Percentiles rank a stretch among this genome's conserved stretches.
phyloP scores from a whole-genome alignment of 2,888 invertebrate genomes.

The Eurytoma adleriae region DNA sequence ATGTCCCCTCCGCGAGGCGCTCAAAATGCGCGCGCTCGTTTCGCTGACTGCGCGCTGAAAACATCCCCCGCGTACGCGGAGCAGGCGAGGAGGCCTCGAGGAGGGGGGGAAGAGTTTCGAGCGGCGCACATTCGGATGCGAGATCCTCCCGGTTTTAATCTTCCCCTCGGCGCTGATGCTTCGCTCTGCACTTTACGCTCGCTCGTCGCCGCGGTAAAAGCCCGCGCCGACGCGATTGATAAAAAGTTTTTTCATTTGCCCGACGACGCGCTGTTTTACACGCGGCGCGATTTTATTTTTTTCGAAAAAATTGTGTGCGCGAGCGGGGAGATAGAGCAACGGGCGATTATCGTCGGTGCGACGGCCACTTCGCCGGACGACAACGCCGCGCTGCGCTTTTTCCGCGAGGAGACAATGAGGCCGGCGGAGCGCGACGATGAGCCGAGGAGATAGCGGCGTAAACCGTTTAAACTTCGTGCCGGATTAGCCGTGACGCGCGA shows the following conservation, averaged over 20 bases:
- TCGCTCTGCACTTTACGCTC: conserved; percentile 44
- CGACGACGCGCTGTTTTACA: conserved; percentile 16
- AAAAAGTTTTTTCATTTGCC: conserved; percentile 54
- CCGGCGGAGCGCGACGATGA: too few species aligned
- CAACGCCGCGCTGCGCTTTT: too few species aligned
- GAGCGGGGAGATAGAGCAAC: too few species aligned
- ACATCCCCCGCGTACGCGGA: background rate
- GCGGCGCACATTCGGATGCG: conserved; percentile 3
- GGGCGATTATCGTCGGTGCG: too few species aligned
- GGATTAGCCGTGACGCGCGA: too few species aligned
- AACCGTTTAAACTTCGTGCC: too few species aligned
- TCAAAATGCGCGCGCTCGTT: conserved; percentile 45
- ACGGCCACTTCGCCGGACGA: too few species aligned
- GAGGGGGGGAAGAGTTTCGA: conserved; percentile 8
- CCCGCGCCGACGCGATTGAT: conserved; percentile 47
- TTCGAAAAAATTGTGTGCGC: too few species aligned
- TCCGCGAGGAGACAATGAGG: too few species aligned
- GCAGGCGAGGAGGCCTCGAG: too few species aligned
- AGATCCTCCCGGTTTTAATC: conserved; percentile 49
- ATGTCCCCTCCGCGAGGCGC: conserved; percentile 8
- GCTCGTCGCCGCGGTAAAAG: background rate
- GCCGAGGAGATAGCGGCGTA: too few species aligned
- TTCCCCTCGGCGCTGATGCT: conserved; percentile 30
- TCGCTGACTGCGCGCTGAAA: conserved; percentile 43
- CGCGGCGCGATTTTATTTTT: too few species aligned